A percentile compares a stretch with the other conserved stretches of the same genome.
Evolutionary conservation across 2,797 vertebrate genomes (phyloP).

Genomic region (Atherinosoma microstoma): DNA sequence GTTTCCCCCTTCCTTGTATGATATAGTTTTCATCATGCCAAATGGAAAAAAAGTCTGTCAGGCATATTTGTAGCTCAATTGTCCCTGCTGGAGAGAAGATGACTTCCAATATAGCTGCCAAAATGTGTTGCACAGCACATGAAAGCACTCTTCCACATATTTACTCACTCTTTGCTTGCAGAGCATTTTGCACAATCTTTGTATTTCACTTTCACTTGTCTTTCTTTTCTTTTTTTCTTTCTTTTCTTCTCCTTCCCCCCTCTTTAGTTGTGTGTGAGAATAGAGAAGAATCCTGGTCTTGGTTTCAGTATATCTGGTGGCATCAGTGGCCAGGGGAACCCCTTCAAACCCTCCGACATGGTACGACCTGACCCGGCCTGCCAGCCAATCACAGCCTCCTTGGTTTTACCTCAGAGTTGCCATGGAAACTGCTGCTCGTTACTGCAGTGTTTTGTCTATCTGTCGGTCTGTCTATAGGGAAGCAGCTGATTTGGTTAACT

Average conservation of each 20-base stretch:
- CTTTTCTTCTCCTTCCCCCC: slow-evolving; percentile 14
- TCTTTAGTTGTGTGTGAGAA: slow-evolving; percentile 94
- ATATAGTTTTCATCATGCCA: slow-evolving; percentile 13
- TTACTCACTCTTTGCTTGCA: slow-evolving; percentile 24
- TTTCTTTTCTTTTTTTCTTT: slow-evolving; percentile 30
- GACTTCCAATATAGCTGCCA: slow-evolving; percentile 52
- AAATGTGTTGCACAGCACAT: slow-evolving; percentile 34
- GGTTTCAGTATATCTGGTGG: slow-evolving; percentile 99
- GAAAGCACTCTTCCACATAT: slow-evolving; percentile 23
- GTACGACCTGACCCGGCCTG: slow-evolving; percentile 84
- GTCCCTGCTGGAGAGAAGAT: slow-evolving; percentile 27
- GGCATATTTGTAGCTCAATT: slow-evolving; percentile 33
- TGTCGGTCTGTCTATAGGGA: slow-evolving; percentile 51
- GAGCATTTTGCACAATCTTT: slow-evolving; percentile 32
- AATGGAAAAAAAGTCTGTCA: slow-evolving; percentile 21
- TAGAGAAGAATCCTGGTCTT: slow-evolving; percentile 99
- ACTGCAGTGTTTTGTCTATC: slow-evolving; percentile 63
- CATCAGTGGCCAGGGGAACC: slow-evolving; percentile 99
- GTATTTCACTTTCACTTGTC: slow-evolving; percentile 64
- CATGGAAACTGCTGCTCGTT: slow-evolving; percentile 81
- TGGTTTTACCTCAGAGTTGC: slow-evolving; percentile 75
- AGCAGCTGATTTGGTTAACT: slow-evolving; percentile 70
- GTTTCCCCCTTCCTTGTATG: slow-evolving; percentile 2
- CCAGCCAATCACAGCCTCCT: slow-evolving; percentile 65
- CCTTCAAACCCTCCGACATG: slow-evolving; percentile 99